phyloP scores from a whole-genome alignment of 2,888 invertebrate species.

The Agelastica alni region DNA sequence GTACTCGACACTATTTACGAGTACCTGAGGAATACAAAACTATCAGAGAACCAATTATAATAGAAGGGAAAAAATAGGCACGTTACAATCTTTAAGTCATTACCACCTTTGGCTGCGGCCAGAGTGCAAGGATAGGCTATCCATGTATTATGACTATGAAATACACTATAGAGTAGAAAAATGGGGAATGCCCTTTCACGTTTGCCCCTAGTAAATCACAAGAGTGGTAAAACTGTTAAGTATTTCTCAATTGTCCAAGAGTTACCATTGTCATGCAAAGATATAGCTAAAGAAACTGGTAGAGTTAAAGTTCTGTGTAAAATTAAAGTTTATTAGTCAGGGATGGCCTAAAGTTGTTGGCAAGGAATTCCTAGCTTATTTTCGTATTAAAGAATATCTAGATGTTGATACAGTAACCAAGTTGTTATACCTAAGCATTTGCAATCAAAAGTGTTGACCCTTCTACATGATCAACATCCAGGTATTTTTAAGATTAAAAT shows the following conservation, averaged over 20 bases:
- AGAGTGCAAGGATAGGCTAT: too few species aligned
- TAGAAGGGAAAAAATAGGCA: too few species aligned
- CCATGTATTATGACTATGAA: too few species aligned
- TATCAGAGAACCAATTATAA: too few species aligned
- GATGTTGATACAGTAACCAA: not conserved
- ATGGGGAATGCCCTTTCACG: not conserved
- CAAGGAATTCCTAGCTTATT: not conserved
- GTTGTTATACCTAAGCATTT: not conserved
- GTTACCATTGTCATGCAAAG: not conserved
- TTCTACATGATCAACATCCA: slow-evolving; percentile 7
- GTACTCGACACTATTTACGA: too few species aligned
- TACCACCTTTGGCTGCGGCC: too few species aligned
- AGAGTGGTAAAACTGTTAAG: not conserved
- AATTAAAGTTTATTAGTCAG: not conserved
- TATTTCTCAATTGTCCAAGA: not conserved
- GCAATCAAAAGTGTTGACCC: not conserved
- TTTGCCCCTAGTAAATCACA: not conserved
- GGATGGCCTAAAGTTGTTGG: not conserved
- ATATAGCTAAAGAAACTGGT: not conserved
- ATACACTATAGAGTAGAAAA: too few species aligned
- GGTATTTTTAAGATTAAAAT: slow-evolving; percentile 11
- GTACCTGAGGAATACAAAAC: too few species aligned
- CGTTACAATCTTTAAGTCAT: too few species aligned
- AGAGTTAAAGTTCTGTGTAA: not conserved
- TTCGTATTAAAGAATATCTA: not conserved